Base-by-base conservation (phyloP, 2,797 vertebrate genomes). In the Parotocinclus haroldoi region DNA sequence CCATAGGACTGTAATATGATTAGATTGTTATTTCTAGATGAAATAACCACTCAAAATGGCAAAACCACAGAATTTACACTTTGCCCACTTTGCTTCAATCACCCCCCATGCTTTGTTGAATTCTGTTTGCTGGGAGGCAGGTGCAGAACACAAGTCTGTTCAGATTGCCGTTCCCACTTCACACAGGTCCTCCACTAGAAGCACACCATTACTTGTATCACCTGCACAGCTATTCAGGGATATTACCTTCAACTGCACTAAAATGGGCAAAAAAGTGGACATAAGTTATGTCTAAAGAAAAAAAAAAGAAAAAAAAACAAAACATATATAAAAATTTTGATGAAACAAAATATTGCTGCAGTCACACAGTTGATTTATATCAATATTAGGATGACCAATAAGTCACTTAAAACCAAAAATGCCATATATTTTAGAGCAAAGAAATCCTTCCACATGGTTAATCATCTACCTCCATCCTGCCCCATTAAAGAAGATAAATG, bases 401-500 rank as follows among this genome's bases (percentile, higher is more conserved):
- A 78, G 65, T 61, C 55, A 66, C 64, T 53, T 59, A 72, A 59
- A 66, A 48, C 10, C 40, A 56, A 62, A 66, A 78, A 74, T 53
- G 62, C 63, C 65, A 69, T 57, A 58, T 50, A 58, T 72, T 73
- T 69, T 63, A 64, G 50, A 71, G 73, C 51, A 73, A 78, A 75
- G 54, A 50, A 66, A 67, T 72, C 52, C 60, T 73, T 66, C 66
- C 72, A 74, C 80, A 78, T 66, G 65, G 63, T 73, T 81, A 81
- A 81, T 80, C 78, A 81, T 78, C 73, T 57, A 69, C 70, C 73
- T 74, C 70, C 73, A 58, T 63, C 73, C 70, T 75, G 55, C 63
- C 76, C 76, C 78, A 80, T 78, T 79, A 80, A 67, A 75, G 61
- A 74, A 73, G 73, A 81, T 66, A 48, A 76, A 80, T 77, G 69